Conservation (phyloP, 1,140 invertebrate genomes). For the Drosophila teissieri region DNA sequence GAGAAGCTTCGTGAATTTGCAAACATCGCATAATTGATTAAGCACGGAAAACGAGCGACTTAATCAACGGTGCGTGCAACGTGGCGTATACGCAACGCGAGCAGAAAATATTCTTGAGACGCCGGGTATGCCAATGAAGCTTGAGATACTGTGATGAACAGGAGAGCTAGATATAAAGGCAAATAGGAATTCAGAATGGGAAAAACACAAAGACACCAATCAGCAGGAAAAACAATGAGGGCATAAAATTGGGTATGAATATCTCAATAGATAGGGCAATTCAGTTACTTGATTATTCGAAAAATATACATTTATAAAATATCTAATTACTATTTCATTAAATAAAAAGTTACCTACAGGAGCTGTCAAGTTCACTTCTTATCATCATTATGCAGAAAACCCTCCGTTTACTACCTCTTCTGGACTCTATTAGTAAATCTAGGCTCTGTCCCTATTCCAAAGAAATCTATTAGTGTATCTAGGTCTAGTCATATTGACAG, state of each 20-base stretch:
- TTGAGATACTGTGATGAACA: conserved; percentile 35
- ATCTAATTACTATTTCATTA: too few relatives aligned
- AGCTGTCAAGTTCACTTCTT: too few relatives aligned
- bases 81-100: conserved; percentile 70
- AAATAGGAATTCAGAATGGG: conserved; percentile 16
- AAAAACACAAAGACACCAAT: conserved; percentile 72
- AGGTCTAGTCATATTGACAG: conserved; percentile 39
- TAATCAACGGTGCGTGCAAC: conserved; percentile 69
- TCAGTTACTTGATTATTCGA: conserved; percentile 23
- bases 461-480: conserved; percentile 51
- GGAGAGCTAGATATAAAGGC: conserved; percentile 19
- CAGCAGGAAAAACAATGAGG: conserved; percentile 63
- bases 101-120: conserved; percentile 15
- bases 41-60: conserved; percentile 64
- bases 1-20: conserved; percentile 49
- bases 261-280: conserved; percentile 54
- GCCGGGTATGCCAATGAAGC: conserved; percentile 23
- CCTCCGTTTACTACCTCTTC: too few relatives aligned
- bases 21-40: conserved; percentile 77
- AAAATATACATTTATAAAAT: too few relatives aligned
- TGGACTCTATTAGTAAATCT: conserved; percentile 9
- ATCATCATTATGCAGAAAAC: too few relatives aligned
- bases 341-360: neutral
- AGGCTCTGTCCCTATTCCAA: neutral
- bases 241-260: conserved; percentile 27